Evolutionary conservation across 1,140 invertebrate genomes (phyloP).

Genomic region (Pachypsylla venusta): DNA sequence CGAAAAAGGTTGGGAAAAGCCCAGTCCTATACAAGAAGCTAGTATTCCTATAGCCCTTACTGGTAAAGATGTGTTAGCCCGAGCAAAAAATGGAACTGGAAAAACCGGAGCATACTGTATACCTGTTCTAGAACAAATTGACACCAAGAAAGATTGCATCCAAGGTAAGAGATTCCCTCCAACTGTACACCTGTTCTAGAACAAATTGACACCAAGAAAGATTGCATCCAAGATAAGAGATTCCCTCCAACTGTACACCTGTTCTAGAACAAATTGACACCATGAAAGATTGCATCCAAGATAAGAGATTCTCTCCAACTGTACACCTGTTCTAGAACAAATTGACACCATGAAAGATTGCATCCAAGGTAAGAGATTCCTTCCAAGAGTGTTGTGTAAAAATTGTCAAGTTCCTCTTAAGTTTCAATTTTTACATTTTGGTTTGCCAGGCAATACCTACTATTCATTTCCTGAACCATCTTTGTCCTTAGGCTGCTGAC

Average conservation of each 20-base stretch:
- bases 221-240: conserved; percentile 79
- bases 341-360: conserved; percentile 77
- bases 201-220: conserved; percentile 76
- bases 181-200: conserved; percentile 98
- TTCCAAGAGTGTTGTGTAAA: no score
- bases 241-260: conserved; percentile 98
- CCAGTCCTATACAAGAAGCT: conserved; percentile 98
- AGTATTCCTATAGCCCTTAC: conserved; percentile 96
- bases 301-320: no score
- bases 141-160: conserved; percentile 74
- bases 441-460: no score
- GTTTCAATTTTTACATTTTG: no score
- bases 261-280: conserved; percentile 90
- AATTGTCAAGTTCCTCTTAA: no score
- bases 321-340: conserved; percentile 92
- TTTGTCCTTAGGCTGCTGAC: no score
- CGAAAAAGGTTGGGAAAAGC: conserved; percentile 99
- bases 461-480: no score
- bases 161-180: no score
- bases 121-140: conserved; percentile 90
- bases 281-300: conserved; percentile 78
- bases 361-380: conserved; percentile 84
- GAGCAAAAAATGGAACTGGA: conserved; percentile 99
- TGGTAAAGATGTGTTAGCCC: conserved; percentile 92
- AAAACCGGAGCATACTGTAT: conserved; percentile 99